Evolutionary conservation across 2,888 invertebrate genomes (phyloP).

Genomic region (Drosophila tanythrix): DNA sequence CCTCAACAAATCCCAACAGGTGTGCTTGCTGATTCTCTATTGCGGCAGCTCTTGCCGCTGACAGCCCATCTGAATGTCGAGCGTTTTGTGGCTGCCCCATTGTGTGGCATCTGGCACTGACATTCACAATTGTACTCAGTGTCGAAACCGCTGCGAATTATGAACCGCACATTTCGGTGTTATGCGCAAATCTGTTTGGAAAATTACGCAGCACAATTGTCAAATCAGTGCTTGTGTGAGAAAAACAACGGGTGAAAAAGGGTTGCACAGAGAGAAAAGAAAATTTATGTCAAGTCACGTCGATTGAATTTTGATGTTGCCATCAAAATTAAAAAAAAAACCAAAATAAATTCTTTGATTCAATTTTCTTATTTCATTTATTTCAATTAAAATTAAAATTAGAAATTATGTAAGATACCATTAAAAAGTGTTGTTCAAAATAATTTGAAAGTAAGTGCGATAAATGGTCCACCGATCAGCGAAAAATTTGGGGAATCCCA

Average conservation of each 20-base stretch:
- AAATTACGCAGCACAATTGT: constrained; percentile 67
- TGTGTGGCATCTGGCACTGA: constrained; percentile 52
- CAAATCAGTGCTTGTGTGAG: neutral
- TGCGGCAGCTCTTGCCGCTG: constrained; percentile 49
- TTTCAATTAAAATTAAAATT: neutral
- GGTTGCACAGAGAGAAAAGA: neutral
- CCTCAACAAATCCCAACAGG: constrained; percentile 43
- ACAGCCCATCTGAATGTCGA: constrained; percentile 48
- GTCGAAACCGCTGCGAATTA: constrained; percentile 39
- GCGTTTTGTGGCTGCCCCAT: constrained; percentile 25
- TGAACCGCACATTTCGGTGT: constrained; percentile 31
- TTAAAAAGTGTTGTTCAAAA: neutral
- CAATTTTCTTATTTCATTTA: neutral
- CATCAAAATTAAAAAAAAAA: neutral
- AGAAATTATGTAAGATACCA: neutral
- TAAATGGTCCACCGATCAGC: neutral
- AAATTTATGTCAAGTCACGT: neutral
- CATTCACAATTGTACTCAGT: constrained; percentile 61
- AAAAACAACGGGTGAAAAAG: neutral
- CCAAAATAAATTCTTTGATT: neutral
- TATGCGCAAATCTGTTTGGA: constrained; percentile 28
- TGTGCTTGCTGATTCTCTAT: constrained; percentile 22
- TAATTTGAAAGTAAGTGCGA: neutral
- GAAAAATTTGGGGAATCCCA: neutral
- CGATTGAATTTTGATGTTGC: neutral